Percentiles rank a stretch among this genome's conserved stretches.
Evolutionary conservation across 2,888 invertebrate genomes (phyloP).

Genomic region (Baccha elongata): DNA sequence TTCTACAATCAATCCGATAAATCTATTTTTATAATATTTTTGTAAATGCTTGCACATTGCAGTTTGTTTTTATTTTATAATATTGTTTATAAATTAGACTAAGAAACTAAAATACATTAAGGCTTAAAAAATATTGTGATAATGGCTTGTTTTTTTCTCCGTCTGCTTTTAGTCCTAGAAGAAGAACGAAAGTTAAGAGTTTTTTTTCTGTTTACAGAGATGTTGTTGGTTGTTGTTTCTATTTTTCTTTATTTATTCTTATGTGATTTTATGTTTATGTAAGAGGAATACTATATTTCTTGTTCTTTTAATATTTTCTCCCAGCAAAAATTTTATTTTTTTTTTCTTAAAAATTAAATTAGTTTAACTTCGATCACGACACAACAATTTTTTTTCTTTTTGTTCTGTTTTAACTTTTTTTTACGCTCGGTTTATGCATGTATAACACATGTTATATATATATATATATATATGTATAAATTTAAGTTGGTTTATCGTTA

Average conservation of each 20-base stretch:
- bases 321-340: constrained; percentile 63
- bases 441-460: constrained; percentile 33
- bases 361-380: constrained; percentile 75
- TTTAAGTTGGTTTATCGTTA: constrained; percentile 27
- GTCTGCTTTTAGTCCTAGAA: constrained; percentile 41
- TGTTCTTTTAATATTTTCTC: constrained; percentile 24
- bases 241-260: constrained; percentile 77
- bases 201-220: constrained; percentile 72
- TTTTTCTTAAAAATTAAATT: constrained; percentile 74
- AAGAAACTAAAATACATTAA: constrained; percentile 47
- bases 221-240: constrained; percentile 74
- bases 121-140: constrained; percentile 49
- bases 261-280: constrained; percentile 15
- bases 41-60: constrained; percentile 60
- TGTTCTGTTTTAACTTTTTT: constrained; percentile 59
- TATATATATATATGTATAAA: constrained; percentile 33
- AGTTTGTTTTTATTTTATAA: constrained; percentile 31
- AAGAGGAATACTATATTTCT: constrained; percentile 54
- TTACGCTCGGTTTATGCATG: constrained; percentile 31
- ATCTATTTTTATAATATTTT: constrained; percentile 75
- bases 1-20: constrained; percentile 1
- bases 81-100: constrained; percentile 49
- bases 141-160: constrained; percentile 75
- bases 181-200: constrained; percentile 76
- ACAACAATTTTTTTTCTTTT: constrained; percentile 67